Evolutionary conservation across 1,140 invertebrate species (phyloP).

Genomic region (Cotesia chilonis): DNA sequence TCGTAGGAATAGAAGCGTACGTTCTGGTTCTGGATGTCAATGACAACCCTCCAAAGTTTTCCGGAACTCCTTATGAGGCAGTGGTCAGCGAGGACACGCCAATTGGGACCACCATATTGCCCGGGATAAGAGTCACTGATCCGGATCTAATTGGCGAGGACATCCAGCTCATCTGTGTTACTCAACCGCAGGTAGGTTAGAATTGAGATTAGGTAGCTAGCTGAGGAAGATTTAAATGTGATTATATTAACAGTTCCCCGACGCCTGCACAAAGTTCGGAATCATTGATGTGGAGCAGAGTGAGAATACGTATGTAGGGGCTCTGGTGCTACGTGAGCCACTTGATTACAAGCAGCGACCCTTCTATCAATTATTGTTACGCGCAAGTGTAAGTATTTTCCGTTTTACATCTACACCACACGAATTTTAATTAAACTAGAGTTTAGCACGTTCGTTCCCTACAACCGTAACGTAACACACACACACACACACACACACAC

Average conservation of each 20-base stretch:
- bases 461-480: not conserved
- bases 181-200: conserved; percentile 63
- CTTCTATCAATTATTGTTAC: conserved; percentile 77
- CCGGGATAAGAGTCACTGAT: conserved; percentile 78
- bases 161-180: conserved; percentile 78
- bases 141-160: conserved; percentile 81
- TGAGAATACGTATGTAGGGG: conserved; percentile 71
- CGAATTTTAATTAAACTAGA: conserved; percentile 28
- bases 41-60: conserved; percentile 85
- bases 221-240: not conserved
- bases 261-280: conserved; percentile 76
- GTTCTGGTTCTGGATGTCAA: conserved; percentile 89
- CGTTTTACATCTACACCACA: conserved; percentile 4
- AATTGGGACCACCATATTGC: conserved; percentile 78
- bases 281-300: conserved; percentile 72
- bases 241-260: conserved; percentile 67
- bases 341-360: conserved; percentile 78
- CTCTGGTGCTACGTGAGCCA: conserved; percentile 71
- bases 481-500: too few relatives aligned
- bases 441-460: not conserved
- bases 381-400: conserved; percentile 71
- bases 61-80: conserved; percentile 80
- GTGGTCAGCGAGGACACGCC: conserved; percentile 80
- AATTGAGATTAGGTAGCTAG: too few relatives aligned
- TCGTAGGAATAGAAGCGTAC: conserved; percentile 79